Evolutionary conservation across 2,797 vertebrate genomes (phyloP).

Genomic region (Brotula barbata): DNA sequence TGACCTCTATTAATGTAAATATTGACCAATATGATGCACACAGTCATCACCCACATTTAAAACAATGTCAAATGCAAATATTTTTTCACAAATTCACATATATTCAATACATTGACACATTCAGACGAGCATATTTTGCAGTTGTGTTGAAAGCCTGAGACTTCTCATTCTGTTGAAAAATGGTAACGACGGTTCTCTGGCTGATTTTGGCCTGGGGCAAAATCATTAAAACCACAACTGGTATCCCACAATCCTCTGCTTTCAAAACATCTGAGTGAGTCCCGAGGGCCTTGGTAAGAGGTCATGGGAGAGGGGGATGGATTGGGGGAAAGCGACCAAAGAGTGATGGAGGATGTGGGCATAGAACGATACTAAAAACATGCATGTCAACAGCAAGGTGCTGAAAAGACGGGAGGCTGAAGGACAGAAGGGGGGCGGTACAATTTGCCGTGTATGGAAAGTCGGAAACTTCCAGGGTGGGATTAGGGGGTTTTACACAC

Average conservation of each 20-base stretch:
- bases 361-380: constrained; percentile 36
- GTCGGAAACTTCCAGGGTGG: constrained; percentile 52
- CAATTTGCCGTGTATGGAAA: constrained; percentile 37
- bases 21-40: background rate
- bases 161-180: constrained; percentile 45
- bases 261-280: constrained; percentile 58
- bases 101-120: constrained; percentile 12
- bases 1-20: background rate
- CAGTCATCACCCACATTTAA: background rate
- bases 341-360: constrained; percentile 16
- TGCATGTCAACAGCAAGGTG: constrained; percentile 7
- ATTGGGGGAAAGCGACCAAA: constrained; percentile 16
- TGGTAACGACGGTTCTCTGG: constrained; percentile 52
- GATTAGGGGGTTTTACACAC: constrained; percentile 67
- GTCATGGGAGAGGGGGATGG: constrained; percentile 43
- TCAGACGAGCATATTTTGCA: constrained; percentile 18
- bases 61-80: constrained; percentile 17
- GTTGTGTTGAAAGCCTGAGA: constrained; percentile 35
- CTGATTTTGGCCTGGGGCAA: constrained; percentile 62
- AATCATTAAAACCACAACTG: constrained; percentile 74
- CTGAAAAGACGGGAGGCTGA: constrained; percentile 24
- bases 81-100: constrained; percentile 8
- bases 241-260: constrained; percentile 58
- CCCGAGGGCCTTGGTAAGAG: constrained; percentile 58
- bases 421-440: constrained; percentile 18